Base-by-base conservation (phyloP, 30 jellyfish, hydroid and myxozoan species). In the Aurelia sp. region DNA sequence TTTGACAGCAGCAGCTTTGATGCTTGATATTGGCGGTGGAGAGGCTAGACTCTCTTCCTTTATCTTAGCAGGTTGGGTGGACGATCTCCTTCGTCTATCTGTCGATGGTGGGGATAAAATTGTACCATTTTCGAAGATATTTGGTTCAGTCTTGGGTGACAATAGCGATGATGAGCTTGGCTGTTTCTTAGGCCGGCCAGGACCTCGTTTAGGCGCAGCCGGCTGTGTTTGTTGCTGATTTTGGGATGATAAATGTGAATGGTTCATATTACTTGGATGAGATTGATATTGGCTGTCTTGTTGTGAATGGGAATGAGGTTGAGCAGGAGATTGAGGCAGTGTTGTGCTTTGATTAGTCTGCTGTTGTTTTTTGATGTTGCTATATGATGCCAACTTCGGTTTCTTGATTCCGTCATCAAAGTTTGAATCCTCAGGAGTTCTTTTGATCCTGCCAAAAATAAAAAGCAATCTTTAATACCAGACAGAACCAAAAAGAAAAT, bases 151-250 rank as follows among this genome's bases (percentile, higher is more conserved):
- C 38, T 62, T 71, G 3, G 93, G 93, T 22, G 93, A 84, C 22
- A 38, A 72, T 31, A 61, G 2, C 11, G 93, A 40, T 35, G 69
- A 53, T 1, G 90, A 64, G 64, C 83, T 65, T 21, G 68, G 85
- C 19, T 35, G 88, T 77, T 80, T 86, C 47, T 84, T 86, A 15
- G 97, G 91, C 65, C 95, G 89, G 41, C 97, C 97, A 5, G 92
- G 97, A 11, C 90, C 93, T 31, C 93, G 90, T 55, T 38, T 79
- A 8, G 89, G 85, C 5, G 30, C 79, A 16, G 16, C 62, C 15
- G 61, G 10, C 13, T 52, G 83, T 38, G 31, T 6, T 7, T 69
- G 50, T 17, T 18, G 74, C 57, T 51, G 53, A 21, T 15, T 24
- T 6, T n/a, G 41, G 5, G 76, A 12, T n/a, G 61, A 4, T 55